A percentile compares a stretch with the other conserved stretches of the same genome.
Conservation (phyloP, 2,113 vertebrate genomes). For the Scortum barcoo region DNA sequence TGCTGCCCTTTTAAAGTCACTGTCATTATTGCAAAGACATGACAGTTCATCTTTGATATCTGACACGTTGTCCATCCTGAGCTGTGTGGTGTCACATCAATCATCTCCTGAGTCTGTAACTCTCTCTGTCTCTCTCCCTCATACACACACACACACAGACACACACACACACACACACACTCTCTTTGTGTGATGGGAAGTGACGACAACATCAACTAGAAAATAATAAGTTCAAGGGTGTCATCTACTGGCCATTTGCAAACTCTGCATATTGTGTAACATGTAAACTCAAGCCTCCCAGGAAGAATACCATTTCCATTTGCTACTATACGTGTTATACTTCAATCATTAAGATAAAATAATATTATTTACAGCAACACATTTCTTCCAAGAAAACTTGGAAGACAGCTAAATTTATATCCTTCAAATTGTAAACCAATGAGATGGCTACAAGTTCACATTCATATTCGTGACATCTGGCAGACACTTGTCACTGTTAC, state of each 20-base stretch:
- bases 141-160: too few relatives aligned
- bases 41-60: background rate
- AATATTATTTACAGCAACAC: background rate
- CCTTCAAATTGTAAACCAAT: background rate
- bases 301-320: too few relatives aligned
- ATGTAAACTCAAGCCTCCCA: background rate
- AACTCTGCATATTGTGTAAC: background rate
- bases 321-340: too few relatives aligned
- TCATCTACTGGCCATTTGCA: constrained; percentile 36
- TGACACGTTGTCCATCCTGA: background rate
- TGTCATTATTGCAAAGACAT: background rate
- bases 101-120: background rate
- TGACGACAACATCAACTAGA: background rate
- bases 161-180: too few relatives aligned
- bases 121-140: background rate
- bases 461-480: background rate
- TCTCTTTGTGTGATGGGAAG: background rate
- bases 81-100: background rate
- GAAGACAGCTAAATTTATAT: background rate
- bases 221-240: background rate
- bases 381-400: background rate
- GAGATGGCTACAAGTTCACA: background rate
- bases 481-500: background rate
- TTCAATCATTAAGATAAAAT: background rate
- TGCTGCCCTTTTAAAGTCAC: too few relatives aligned